Base-by-base conservation (phyloP, 2,797 vertebrate species). In the Acanthurus tractus region DNA sequence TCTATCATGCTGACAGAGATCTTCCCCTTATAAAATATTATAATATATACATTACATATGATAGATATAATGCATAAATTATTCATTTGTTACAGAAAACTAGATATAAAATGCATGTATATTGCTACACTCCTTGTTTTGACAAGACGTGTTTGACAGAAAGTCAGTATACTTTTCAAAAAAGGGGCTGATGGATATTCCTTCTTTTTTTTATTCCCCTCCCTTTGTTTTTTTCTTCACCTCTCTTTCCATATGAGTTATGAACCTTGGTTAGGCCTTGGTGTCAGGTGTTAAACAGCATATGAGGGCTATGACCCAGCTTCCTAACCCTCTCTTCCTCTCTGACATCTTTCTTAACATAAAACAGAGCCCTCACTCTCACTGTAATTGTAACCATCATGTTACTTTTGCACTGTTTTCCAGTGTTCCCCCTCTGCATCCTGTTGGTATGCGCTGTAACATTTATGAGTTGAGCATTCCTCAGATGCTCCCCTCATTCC, bases 251-350 rank as follows among this genome's bases (percentile, higher is more conserved):
- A 63, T 75, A 18, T 46, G 76, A 63, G 81, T 83, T 92, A 75
- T 87, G 69, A 73, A 63, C 88, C 88, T 70, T 59, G 25, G 40
- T 75, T 29, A 70, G 74, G 78, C 83, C 70, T 83, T 54, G 69
- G 84, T 89, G 93, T 91, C 83, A 91, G 89, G 86, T 89, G 84
- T 94, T 94, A 92, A 93, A 89, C 88, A 92, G 81, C 78, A 86
- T 72, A 84, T 89, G 86, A 90, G 76, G 87, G 73, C 73, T 76
- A 23, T 74, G 84, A 86, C 88, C 83, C 84, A 75, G 86, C 86
- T 89, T 87, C 79, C 77, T 88, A 76, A 89, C 83, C 82, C 77
- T 83, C 56, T 81, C 40, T 88, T 89, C 81, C 59, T 79, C 79
- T 84, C 77, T 91, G 87, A 86, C 83, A 87, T 91, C 80, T 83